These are phyloP conservation scores for Spialia ferax DNA, from an alignment of 2,888 invertebrate genomes.

Conservation along the genomic window DNA sequence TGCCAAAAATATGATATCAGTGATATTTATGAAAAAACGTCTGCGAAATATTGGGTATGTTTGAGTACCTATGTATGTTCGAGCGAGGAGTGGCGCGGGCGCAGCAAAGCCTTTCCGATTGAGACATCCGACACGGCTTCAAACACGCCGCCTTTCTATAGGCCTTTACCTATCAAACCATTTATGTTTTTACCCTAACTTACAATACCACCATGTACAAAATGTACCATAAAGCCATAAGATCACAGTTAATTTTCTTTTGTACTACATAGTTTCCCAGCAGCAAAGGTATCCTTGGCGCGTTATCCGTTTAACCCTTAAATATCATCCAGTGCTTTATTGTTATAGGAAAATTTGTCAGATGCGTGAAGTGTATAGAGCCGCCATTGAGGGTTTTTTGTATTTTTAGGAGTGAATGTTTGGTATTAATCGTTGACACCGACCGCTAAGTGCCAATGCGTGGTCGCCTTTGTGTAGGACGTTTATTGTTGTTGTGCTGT, in stretches of 20 bases:
- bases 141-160: constrained; percentile 80
- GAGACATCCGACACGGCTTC: constrained; percentile 82
- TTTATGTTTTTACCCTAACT: constrained; percentile 51
- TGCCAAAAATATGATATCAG: constrained; percentile 38
- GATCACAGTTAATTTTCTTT: constrained; percentile 50
- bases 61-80: no score
- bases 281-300: constrained; percentile 51
- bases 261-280: background rate
- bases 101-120: constrained; percentile 76
- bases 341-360: constrained; percentile 83
- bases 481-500: constrained; percentile 35
- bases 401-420: constrained; percentile 56
- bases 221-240: constrained; percentile 33
- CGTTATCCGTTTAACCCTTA: constrained; percentile 80
- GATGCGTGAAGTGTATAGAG: constrained; percentile 75
- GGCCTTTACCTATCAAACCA: constrained; percentile 69
- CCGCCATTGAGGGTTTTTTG: constrained; percentile 51
- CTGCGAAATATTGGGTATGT: constrained; percentile 28
- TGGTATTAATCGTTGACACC: constrained; percentile 71
- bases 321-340: constrained; percentile 67
- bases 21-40: constrained; percentile 28
- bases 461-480: constrained; percentile 27
- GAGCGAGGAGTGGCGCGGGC: constrained; percentile 50
- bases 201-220: constrained; percentile 35
- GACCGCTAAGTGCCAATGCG: constrained; percentile 44